Conservation (phyloP, 2,797 vertebrate species). For the Myotis vivesi region DNA sequence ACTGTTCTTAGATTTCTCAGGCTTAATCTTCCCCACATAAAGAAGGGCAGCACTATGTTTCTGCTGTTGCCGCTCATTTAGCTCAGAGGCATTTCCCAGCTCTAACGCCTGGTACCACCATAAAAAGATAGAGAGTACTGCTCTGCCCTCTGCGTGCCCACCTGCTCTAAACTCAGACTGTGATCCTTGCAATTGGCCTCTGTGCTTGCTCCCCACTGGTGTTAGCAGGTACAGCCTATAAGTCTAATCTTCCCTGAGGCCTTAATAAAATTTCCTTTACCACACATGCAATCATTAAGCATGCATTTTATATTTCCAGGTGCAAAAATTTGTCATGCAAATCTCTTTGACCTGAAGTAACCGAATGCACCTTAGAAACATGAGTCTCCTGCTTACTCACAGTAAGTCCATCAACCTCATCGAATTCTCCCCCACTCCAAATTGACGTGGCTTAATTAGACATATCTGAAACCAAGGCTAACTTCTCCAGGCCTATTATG, state of each 20-base stretch:
- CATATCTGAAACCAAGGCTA: neutral
- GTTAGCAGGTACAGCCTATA: neutral
- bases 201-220: rapidly evolving
- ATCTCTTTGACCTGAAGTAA: constrained; percentile 57
- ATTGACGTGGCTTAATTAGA: neutral
- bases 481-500: neutral
- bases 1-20: constrained; percentile 41
- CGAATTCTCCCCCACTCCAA: neutral
- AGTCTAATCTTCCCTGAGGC: neutral
- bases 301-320: constrained; percentile 57
- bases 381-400: neutral
- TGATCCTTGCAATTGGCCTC: neutral
- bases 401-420: neutral
- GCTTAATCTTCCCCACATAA: neutral
- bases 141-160: neutral
- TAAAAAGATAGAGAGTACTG: neutral
- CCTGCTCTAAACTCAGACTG: neutral
- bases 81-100: neutral
- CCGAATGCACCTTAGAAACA: neutral
- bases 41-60: neutral
- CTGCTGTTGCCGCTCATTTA: neutral
- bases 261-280: constrained; percentile 36
- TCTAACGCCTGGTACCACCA: neutral
- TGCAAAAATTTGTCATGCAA: constrained; percentile 59
- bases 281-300: neutral